phyloP scores from a whole-genome alignment of 2,888 invertebrate genomes.

The Drosophila nigritarsus region DNA sequence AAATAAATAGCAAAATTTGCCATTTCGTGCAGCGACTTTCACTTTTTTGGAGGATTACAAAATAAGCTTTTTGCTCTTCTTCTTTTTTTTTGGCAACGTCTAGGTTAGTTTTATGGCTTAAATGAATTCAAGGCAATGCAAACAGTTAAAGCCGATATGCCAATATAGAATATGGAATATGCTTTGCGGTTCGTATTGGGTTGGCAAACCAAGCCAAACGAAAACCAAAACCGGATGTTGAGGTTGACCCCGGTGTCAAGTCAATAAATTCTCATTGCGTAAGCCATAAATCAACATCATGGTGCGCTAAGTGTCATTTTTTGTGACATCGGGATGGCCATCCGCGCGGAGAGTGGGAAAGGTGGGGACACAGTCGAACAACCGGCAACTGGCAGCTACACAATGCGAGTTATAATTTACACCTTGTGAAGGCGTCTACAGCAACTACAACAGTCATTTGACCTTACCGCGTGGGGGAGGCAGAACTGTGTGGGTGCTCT shows the following conservation, averaged over 20 bases:
- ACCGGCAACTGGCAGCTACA: constrained; percentile 63
- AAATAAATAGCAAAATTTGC: constrained; percentile 76
- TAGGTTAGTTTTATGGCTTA: constrained; percentile 55
- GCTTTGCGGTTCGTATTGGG: constrained; percentile 19
- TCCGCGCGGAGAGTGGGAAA: constrained; percentile 21
- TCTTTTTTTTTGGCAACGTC: constrained; percentile 5
- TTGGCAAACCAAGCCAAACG: background rate
- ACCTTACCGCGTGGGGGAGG: constrained; percentile 57
- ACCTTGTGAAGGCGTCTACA: constrained; percentile 59
- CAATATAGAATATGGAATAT: constrained; percentile 26
- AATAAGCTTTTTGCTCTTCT: background rate
- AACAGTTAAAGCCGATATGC: constrained; percentile 56
- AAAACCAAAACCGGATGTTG: constrained; percentile 42
- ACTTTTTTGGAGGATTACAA: background rate
- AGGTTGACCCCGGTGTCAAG: constrained; percentile 74
- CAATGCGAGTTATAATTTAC: constrained; percentile 80
- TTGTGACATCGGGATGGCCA: constrained; percentile 76
- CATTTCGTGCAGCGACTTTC: constrained; percentile 60
- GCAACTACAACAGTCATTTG: constrained; percentile 76
- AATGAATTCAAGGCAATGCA: constrained; percentile 63
- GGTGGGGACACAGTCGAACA: background rate
- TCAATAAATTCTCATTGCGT: constrained; percentile 81
- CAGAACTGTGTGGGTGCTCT: background rate
- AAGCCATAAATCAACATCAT: constrained; percentile 80
- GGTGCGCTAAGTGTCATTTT: constrained; percentile 80